Conservation (phyloP, 2,797 vertebrate genomes). For the Amniataba percoides region DNA sequence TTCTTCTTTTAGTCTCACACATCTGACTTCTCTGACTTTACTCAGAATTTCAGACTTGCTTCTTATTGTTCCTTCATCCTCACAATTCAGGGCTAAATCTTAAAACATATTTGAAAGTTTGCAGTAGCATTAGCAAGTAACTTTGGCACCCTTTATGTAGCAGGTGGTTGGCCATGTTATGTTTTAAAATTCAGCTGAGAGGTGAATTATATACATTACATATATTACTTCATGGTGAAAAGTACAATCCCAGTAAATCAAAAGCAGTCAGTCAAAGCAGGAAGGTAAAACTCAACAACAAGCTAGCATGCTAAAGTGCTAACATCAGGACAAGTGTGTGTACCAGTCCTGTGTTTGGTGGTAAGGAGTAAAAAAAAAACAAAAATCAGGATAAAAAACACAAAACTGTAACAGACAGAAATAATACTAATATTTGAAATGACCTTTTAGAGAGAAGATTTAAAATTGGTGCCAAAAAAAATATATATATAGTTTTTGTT, state of each 20-base stretch:
- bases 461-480: constrained; percentile 30
- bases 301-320: constrained; percentile 6
- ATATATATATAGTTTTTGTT: neutral
- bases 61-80: neutral
- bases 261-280: constrained; percentile 8
- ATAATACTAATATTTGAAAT: neutral
- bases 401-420: neutral
- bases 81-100: neutral
- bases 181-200: neutral
- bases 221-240: neutral
- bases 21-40: neutral
- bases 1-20: neutral
- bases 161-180: neutral
- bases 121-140: neutral
- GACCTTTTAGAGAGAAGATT: neutral
- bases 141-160: neutral
- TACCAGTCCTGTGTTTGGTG: neutral
- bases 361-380: neutral
- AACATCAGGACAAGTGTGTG: neutral
- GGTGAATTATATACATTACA: neutral
- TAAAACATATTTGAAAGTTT: neutral
- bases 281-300: constrained; percentile 8
- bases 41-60: neutral
- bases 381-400: neutral
- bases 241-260: constrained; percentile 14